Conservation (phyloP, 2,888 invertebrate species). For the Eutolmus rufibarbis region DNA sequence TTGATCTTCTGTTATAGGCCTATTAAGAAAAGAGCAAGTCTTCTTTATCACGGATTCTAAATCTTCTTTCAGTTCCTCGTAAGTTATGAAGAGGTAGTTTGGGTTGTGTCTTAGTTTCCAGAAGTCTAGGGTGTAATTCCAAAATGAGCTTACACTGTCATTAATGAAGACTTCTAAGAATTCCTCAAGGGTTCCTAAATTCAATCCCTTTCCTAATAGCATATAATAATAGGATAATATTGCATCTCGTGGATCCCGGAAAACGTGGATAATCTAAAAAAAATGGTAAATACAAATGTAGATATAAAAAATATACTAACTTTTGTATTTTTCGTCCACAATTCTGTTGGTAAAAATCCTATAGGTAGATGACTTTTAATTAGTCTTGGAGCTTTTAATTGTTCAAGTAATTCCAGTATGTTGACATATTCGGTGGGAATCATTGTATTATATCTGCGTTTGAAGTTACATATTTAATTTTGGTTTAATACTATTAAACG, state of each 20-base stretch:
- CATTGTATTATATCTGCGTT: background rate
- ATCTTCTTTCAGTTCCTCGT: constrained; percentile 55
- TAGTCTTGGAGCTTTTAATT: constrained; percentile 54
- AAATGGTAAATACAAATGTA: background rate
- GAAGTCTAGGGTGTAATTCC: constrained; percentile 59
- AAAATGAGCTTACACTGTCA: constrained; percentile 51
- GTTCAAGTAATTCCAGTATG: constrained; percentile 49
- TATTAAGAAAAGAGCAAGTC: constrained; percentile 53
- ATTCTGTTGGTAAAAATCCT: constrained; percentile 55
- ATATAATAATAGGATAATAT: constrained; percentile 77
- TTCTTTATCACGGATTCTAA: constrained; percentile 54
- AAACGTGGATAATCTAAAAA: constrained; percentile 76
- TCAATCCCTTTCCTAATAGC: constrained; percentile 48
- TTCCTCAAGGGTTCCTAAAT: constrained; percentile 48
- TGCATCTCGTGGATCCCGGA: constrained; percentile 83
- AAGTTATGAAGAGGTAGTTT: constrained; percentile 50
- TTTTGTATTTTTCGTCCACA: constrained; percentile 59
- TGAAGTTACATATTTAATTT: background rate
- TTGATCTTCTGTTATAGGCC: constrained; percentile 49
- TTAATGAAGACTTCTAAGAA: background rate
- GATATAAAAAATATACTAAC: constrained; percentile 42
- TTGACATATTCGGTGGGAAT: background rate
- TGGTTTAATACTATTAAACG: background rate
- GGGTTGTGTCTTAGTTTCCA: constrained; percentile 57
- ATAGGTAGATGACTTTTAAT: constrained; percentile 59